These are phyloP conservation scores for Ictalurus furcatus DNA, from an alignment of 2,113 vertebrate species.

Conservation along the genomic window DNA sequence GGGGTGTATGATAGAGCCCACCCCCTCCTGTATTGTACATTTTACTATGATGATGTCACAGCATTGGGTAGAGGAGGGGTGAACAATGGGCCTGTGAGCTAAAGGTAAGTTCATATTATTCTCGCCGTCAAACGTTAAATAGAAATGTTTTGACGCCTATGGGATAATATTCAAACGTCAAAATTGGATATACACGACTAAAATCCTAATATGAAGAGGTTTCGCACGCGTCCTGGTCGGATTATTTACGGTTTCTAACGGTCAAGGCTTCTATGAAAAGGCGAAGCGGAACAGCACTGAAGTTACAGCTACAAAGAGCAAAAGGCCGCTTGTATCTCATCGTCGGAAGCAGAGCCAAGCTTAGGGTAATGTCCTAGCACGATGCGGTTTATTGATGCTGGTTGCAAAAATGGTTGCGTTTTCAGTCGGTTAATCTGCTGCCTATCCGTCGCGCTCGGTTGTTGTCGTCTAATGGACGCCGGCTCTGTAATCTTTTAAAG, in stretches of 20 bases:
- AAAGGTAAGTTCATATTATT: constrained; percentile 88
- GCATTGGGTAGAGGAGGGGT: constrained; percentile 79
- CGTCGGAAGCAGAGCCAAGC: constrained; percentile 33
- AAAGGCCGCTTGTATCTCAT: constrained; percentile 49
- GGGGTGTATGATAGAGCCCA: constrained; percentile 48
- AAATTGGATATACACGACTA: constrained; percentile 20
- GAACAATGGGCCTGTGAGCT: constrained; percentile 86
- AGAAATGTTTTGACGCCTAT: constrained; percentile 65
- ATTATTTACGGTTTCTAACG: constrained; percentile 49
- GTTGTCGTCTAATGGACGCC: constrained; percentile 53
- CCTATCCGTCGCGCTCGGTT: constrained; percentile 30
- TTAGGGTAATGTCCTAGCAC: constrained; percentile 44
- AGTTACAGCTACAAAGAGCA: constrained; percentile 59
- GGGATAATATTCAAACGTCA: constrained; percentile 25
- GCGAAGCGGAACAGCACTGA: constrained; percentile 48
- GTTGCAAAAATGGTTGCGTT: neutral
- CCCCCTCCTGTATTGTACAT: constrained; percentile 80
- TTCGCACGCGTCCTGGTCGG: constrained; percentile 35
- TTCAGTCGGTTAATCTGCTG: constrained; percentile 22
- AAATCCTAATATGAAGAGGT: constrained; percentile 28
- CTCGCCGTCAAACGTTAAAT: constrained; percentile 79
- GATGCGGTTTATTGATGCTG: neutral
- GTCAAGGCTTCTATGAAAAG: constrained; percentile 42
- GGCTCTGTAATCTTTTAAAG: constrained; percentile 57
- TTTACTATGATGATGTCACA: constrained; percentile 92